Evolutionary conservation across 2,113 vertebrate species (phyloP).

Genomic region (Oncorhynchus clarkii): DNA sequence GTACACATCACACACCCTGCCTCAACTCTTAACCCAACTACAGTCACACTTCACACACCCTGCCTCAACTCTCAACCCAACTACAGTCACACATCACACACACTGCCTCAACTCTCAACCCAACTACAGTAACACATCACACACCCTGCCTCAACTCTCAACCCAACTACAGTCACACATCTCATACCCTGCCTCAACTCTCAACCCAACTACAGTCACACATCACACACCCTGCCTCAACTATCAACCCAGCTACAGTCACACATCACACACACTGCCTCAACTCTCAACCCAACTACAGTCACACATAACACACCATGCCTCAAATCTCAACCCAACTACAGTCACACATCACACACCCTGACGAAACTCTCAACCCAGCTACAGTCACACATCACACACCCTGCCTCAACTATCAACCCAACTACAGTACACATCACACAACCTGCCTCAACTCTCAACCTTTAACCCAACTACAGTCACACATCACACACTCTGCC

Average conservation of each 20-base stretch:
- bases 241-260: too few species aligned
- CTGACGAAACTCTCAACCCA: too few species aligned
- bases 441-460: too few species aligned
- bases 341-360: too few species aligned
- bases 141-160: background rate
- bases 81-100: background rate
- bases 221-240: constrained; percentile 41
- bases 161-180: too few species aligned
- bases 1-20: background rate
- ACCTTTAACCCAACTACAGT: too few species aligned
- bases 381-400: too few species aligned
- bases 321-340: too few species aligned
- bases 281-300: constrained; percentile 14
- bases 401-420: too few species aligned
- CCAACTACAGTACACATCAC: too few species aligned
- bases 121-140: background rate
- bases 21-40: too few species aligned
- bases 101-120: background rate
- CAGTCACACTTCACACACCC: background rate
- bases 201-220: constrained; percentile 8
- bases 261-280: constrained; percentile 30
- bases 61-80: background rate
- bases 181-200: too few species aligned
- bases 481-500: background rate
- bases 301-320: background rate